These are phyloP conservation scores for Tragulus kanchil DNA, from an alignment of 2,113 vertebrate species.

Conservation along the genomic window DNA sequence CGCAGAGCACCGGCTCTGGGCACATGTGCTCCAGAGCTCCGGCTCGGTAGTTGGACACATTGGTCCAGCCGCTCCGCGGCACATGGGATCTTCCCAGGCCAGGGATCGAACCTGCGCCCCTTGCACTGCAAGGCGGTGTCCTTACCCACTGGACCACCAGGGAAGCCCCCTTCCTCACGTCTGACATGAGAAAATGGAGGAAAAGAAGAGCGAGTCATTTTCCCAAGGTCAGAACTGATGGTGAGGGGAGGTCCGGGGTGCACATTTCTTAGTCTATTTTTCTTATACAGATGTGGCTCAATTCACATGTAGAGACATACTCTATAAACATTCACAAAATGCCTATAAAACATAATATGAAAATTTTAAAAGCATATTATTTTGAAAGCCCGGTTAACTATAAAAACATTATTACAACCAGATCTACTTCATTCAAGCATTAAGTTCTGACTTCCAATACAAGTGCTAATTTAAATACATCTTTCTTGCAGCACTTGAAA, in stretches of 20 bases:
- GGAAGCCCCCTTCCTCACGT: too few relatives aligned
- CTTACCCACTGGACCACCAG: too few relatives aligned
- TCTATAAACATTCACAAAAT: slow-evolving; percentile 58
- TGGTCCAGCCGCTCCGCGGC: too few relatives aligned
- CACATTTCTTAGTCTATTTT: neutral
- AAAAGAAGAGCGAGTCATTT: neutral
- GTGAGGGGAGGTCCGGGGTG: neutral
- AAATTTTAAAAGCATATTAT: slow-evolving; percentile 65
- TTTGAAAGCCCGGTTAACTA: slow-evolving; percentile 72
- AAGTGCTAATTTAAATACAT: slow-evolving; percentile 65
- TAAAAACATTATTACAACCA: slow-evolving; percentile 70
- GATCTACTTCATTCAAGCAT: slow-evolving; percentile 39
- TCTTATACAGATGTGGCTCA: neutral
- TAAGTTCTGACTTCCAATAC: slow-evolving; percentile 46
- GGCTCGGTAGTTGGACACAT: too few relatives aligned
- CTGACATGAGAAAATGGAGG: neutral
- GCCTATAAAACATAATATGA: slow-evolving; percentile 50
- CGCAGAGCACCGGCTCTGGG: too few relatives aligned
- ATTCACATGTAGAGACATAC: neutral
- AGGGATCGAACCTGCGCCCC: too few relatives aligned
- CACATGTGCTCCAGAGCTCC: too few relatives aligned
- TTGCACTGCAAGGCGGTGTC: too few relatives aligned
- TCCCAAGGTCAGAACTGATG: neutral
- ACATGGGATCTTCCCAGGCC: too few relatives aligned
- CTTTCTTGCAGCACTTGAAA: slow-evolving; percentile 52